Evolutionary conservation across 1,140 invertebrate species (phyloP), one percentile per base, ranked within the genome.

Genomic region (Nylanderia fulva): DNA sequence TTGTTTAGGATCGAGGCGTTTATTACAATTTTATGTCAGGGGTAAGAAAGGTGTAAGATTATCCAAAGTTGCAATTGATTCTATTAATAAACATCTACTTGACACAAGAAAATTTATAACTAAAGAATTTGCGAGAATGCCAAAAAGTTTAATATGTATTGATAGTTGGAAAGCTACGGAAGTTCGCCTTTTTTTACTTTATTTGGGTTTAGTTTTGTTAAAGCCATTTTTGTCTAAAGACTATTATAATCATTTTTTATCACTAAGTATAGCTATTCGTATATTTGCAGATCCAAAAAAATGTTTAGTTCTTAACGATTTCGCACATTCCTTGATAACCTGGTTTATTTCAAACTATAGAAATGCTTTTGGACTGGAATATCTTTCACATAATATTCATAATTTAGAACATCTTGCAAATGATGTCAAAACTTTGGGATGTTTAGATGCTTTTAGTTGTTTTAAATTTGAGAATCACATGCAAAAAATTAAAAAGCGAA

Each of bases 251-350:
- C 54, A 56, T 56, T 56, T 56, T 9, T 56, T 56, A 56, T 24
- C 8, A 56, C 5, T 60, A 29, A 60, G 56, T 60, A 60, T 60
- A 29, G 24, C 56, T 60, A 60, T 60, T 58, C 56, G 56, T 58
- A 58, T 58, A 58, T 13, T 58, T 9, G 56, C 56, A 27, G 21
- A 58, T 58, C 56, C 56, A 6, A 1, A 58, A 33, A 1, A 3
- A 33, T 58, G 56, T 58, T 58, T 58, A 58, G 56, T 58, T 58
- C 56, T 58, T 58, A 58, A 58, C n/a, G 6, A 58, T 58, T 58
- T 58, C n/a, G 21, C 56, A 58, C 56, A 58, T 58, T 58, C 56
- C 11, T 58, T 58, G 24, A 58, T 58, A 58, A 58, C 0, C 7
- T 58, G 24, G 56, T 58, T 58, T 58, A 58, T 58, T 58, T 24